phyloP scores from a whole-genome alignment of 2,113 vertebrate genomes.

The Hiodon alosoides region DNA sequence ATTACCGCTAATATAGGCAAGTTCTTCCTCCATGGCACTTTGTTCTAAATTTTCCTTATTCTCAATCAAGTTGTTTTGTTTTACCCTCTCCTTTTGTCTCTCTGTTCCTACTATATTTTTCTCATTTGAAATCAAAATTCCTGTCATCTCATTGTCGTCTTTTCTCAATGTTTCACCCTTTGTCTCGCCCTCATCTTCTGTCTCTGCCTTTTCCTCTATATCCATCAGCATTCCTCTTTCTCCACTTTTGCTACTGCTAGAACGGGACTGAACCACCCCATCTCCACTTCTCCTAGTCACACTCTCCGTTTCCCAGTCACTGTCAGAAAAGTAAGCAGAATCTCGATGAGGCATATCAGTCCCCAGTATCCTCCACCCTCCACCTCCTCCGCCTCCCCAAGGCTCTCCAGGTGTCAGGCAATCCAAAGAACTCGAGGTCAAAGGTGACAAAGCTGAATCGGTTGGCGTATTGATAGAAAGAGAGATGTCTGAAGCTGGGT shows the following conservation, averaged over 20 bases:
- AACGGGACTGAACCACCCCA: slow-evolving; percentile 44
- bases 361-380: slow-evolving; percentile 68
- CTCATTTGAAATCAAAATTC: slow-evolving; percentile 18
- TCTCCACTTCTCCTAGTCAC: slow-evolving; percentile 54
- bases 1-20: slow-evolving; percentile 22
- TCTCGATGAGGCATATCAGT: slow-evolving; percentile 69
- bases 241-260: slow-evolving; percentile 45
- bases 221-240: slow-evolving; percentile 59
- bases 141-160: slow-evolving; percentile 4
- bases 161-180: slow-evolving; percentile 31
- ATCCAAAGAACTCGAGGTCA: slow-evolving; percentile 64
- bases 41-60: slow-evolving; percentile 24
- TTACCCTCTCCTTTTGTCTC: not conserved
- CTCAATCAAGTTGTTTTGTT: slow-evolving; percentile 27
- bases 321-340: slow-evolving; percentile 79
- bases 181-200: slow-evolving; percentile 52
- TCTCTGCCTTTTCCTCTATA: slow-evolving; percentile 63
- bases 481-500: slow-evolving; percentile 45
- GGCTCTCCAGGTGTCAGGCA: slow-evolving; percentile 69
- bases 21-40: slow-evolving; percentile 27
- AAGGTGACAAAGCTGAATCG: slow-evolving; percentile 65
- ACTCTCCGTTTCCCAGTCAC: slow-evolving; percentile 67
- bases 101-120: not conserved
- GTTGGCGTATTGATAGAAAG: slow-evolving; percentile 60
- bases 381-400: slow-evolving; percentile 54